These are phyloP conservation scores for Cartodere bifasciata DNA, from an alignment of 2,888 invertebrate species.

Conservation along the genomic window DNA sequence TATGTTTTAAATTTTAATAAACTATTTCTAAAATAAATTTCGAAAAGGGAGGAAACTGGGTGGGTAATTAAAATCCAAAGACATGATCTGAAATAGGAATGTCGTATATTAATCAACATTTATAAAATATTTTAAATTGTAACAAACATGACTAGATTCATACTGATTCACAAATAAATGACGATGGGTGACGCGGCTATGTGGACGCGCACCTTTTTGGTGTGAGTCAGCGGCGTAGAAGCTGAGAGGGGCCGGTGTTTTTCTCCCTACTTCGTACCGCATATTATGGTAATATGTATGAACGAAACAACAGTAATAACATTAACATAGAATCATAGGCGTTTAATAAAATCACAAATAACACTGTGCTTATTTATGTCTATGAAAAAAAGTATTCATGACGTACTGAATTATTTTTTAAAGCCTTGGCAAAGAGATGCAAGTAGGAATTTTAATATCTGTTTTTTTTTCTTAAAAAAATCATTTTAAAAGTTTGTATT, in stretches of 20 bases:
- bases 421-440: too few species aligned
- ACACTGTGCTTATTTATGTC: too few species aligned
- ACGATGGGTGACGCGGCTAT: conserved; percentile 31
- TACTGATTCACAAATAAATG: conserved; percentile 39
- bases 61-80: conserved; percentile 8
- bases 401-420: too few species aligned
- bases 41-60: background rate
- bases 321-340: too few species aligned
- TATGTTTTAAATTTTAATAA: too few species aligned
- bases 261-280: too few species aligned
- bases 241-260: conserved; percentile 21
- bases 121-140: conserved; percentile 43
- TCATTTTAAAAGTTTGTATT: too few species aligned
- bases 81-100: conserved; percentile 35
- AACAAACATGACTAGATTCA: conserved; percentile 44
- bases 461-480: too few species aligned
- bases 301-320: conserved; percentile 34
- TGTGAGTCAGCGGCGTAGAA: conserved; percentile 23
- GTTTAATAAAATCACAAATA: too few species aligned
- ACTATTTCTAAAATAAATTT: background rate
- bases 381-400: too few species aligned
- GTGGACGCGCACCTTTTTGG: conserved; percentile 27
- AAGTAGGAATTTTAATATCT: too few species aligned
- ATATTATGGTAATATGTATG: conserved; percentile 25
- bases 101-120: conserved; percentile 43